These are phyloP conservation scores for Hoplodrina ambigua DNA, from an alignment of 2,888 invertebrate species.

Conservation along the genomic window DNA sequence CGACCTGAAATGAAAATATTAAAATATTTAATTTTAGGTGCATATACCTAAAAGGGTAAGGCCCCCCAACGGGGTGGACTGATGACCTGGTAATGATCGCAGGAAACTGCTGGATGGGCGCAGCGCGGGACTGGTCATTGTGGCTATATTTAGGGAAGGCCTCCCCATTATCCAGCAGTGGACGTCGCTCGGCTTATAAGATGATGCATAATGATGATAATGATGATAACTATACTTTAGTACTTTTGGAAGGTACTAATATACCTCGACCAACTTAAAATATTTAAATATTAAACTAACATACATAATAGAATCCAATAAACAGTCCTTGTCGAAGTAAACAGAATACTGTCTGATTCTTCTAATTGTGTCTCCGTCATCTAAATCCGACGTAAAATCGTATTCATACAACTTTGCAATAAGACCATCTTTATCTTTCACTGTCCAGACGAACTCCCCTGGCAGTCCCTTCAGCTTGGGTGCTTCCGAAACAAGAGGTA, in stretches of 20 bases:
- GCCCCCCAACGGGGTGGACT: no score
- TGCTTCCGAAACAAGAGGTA: constrained; percentile 67
- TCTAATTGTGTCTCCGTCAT: constrained; percentile 79
- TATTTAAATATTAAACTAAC: constrained; percentile 1
- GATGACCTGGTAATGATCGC: no score
- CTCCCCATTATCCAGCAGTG: no score
- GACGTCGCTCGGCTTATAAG: no score
- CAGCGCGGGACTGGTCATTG: no score
- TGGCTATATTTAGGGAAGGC: no score
- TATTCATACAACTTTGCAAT: constrained; percentile 86
- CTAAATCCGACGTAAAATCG: constrained; percentile 74
- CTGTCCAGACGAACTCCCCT: constrained; percentile 83
- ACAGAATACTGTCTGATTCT: constrained; percentile 85
- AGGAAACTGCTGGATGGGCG: no score
- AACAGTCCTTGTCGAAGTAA: constrained; percentile 83
- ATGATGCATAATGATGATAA: no score
- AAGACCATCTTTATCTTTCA: constrained; percentile 84
- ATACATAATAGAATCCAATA: constrained; percentile 77
- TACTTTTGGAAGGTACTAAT: no score
- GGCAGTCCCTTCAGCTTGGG: constrained; percentile 81
- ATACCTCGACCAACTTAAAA: no score
- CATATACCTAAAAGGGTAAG: no score
- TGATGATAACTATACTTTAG: no score
- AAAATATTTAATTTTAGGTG: neutral
- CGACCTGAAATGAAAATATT: constrained; percentile 62